Evolutionary conservation across 2,888 invertebrate species (phyloP), one percentile per base, ranked within the genome.

Genomic region (Andrena marginata): DNA sequence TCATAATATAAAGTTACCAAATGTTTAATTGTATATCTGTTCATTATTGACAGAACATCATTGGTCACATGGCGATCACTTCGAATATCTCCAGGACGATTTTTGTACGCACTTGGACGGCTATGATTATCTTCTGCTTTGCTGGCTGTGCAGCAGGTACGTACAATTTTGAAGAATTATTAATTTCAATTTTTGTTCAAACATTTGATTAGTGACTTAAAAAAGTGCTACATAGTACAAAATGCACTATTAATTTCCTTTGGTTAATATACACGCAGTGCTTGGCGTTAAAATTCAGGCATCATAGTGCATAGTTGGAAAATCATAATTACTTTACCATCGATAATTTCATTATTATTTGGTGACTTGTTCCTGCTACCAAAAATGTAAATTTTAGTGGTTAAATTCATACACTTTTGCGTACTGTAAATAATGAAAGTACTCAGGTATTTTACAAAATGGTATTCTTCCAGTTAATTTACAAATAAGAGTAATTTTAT

Each of bases 111-210:
- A 76, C 80, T 31, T 82, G 89, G 71, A 85, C 85, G 31, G 75
- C 96, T 35, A 93, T 96, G 51, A 94, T 96, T 75, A 93, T 96
- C 77, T 94, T 96, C 85, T 95, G 95, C 85, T 95, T 96, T 79
- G 95, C 95, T 26, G 96, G 96, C 90, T 95, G 95, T 87, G 95
- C 95, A 78, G 95, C 96, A 94, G 96, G 96, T 96, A 94, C 7
- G 78, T 84, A 51, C 13, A n/a, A 51, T 51, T 29, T 31, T 63
- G 13, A 23, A 62, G 16, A 23, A 33, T 42, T 33, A 54, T 54
- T 49, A 31, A 51, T 35, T n/a, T 42, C 6, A 42, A 2, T 16
- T 4, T 31, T 60, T 31, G 1, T 6, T n/a, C 31, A 2, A 29
- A 60, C n/a, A 16, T 31, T 16, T 0, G 4, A 42, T 16, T 42